Conservation (phyloP, 2,888 invertebrate genomes). For the Xylocampa areola region DNA sequence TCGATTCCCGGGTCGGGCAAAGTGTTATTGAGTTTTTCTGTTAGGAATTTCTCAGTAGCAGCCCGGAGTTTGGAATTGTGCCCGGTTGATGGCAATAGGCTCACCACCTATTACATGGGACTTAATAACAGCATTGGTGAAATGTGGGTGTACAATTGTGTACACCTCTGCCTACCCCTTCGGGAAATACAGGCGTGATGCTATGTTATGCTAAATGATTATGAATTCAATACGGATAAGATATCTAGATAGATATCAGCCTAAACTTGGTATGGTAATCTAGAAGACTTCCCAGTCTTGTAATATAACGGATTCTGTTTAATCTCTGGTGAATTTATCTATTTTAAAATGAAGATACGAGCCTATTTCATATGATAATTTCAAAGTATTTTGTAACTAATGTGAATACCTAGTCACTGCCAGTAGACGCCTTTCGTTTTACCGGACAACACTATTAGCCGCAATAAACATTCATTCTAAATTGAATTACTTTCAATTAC, state of each 20-base stretch:
- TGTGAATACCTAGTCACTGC: constrained; percentile 28
- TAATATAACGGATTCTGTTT: constrained; percentile 6
- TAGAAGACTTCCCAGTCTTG: constrained; percentile 25
- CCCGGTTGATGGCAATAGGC: too few species aligned
- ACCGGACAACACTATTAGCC: constrained; percentile 63
- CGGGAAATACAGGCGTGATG: too few species aligned
- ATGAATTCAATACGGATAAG: constrained; percentile 38
- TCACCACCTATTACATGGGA: too few species aligned
- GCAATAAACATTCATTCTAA: constrained; percentile 71
- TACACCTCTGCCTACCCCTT: too few species aligned
- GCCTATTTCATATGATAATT: constrained; percentile 17
- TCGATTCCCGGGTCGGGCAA: too few species aligned
- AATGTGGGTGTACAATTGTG: too few species aligned
- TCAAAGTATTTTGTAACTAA: constrained; percentile 36
- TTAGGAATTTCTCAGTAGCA: too few species aligned
- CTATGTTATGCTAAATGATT: too few species aligned
- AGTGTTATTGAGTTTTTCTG: too few species aligned
- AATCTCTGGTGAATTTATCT: constrained; percentile 12
- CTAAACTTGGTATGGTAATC: constrained; percentile 46
- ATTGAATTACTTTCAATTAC: constrained; percentile 80
- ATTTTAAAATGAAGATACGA: constrained; percentile 29
- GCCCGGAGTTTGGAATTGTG: too few species aligned
- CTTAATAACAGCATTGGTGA: too few species aligned
- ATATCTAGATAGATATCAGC: constrained; percentile 19
- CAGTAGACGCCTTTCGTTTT: constrained; percentile 64